A percentile compares a stretch with the other conserved stretches of the same genome.
These are phyloP conservation scores for Rhinatrema bivittatum DNA, from an alignment of 2,797 vertebrate genomes.

Conservation along the genomic window DNA sequence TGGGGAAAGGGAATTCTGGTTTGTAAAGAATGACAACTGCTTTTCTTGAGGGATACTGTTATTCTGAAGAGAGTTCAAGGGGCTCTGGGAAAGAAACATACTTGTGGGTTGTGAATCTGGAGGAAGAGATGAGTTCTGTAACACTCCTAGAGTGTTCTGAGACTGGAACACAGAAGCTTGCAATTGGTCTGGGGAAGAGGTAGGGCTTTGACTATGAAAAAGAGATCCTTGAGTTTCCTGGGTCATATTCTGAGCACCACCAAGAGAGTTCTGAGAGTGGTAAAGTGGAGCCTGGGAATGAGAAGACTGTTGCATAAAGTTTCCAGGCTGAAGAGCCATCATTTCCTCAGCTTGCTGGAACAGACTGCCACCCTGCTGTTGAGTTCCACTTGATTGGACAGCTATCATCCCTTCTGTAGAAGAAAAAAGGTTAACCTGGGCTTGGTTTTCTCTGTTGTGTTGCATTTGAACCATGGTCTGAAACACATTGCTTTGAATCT, in stretches of 20 bases:
- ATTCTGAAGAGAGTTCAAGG: slow-evolving; percentile 57
- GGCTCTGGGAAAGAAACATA: slow-evolving; percentile 78
- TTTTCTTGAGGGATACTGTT: slow-evolving; percentile 69
- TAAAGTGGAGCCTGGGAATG: slow-evolving; percentile 81
- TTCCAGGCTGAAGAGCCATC: slow-evolving; percentile 77
- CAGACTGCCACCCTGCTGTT: slow-evolving; percentile 73
- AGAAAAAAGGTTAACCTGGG: slow-evolving; percentile 75
- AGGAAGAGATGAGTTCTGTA: slow-evolving; percentile 70
- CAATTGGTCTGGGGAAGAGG: slow-evolving; percentile 79
- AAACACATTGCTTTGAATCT: slow-evolving; percentile 60
- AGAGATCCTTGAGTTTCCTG: slow-evolving; percentile 74
- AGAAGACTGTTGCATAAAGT: slow-evolving; percentile 82
- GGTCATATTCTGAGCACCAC: slow-evolving; percentile 65
- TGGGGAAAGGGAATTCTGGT: slow-evolving; percentile 70
- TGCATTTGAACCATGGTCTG: slow-evolving; percentile 71
- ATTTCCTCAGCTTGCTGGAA: slow-evolving; percentile 85
- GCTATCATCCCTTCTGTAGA: slow-evolving; percentile 63
- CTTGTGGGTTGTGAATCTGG: slow-evolving; percentile 75
- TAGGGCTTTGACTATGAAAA: slow-evolving; percentile 75
- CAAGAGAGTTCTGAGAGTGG: slow-evolving; percentile 75
- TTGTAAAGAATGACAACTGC: slow-evolving; percentile 67
- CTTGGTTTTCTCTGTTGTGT: slow-evolving; percentile 52
- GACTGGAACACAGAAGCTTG: slow-evolving; percentile 80
- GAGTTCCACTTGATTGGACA: slow-evolving; percentile 58
- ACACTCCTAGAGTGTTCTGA: slow-evolving; percentile 75